Evolutionary conservation across 2,113 vertebrate genomes (phyloP), one percentile per base, ranked within the genome.

Genomic region (Dicrurus megarhynchus): DNA sequence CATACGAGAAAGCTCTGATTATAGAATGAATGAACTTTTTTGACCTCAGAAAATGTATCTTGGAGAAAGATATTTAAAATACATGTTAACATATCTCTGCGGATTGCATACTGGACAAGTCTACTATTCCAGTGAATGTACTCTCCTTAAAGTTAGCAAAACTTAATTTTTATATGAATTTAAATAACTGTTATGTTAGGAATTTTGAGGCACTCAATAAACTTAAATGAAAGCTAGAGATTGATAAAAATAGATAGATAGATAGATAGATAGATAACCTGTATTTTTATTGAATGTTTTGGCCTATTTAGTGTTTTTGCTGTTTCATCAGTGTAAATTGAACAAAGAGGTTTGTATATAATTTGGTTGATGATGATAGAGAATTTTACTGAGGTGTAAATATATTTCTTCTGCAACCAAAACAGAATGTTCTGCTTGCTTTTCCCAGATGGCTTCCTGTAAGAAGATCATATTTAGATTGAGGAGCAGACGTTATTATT

Each of bases 401-500:
- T 74, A 65, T 37, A 57, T 90, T 94, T 64, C 52, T 90, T 69
- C 50, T 84, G 39, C 52, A 84, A 90, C 28, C 7, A 69, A 90
- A 90, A 32, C 53, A 91, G 76, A 83, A 70, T 87, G 41, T 79
- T 97, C 89, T 93, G 10, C 47, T 91, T 87, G 9, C 49, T 80
- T 84, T 53, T 65, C 87, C 82, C 91, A 94, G 75, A 91, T 96
- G 92, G 84, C 22, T 94, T 95, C 41, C 49, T 92, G 13, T 94
- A 77, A 84, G 93, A 95, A 94, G 76, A 90, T 95, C 52, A n/a
- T 88, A 73, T 89, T 95, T 94, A 90, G 85, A 87, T 28, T 93
- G 85, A 74, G 67, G 82, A 95, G 71, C 76, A 95, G 89, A 79
- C 70, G 8, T 69, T 91, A 79, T 97, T 94, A 84, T 94, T 94